Evolutionary conservation across 2,797 vertebrate genomes (phyloP), one percentile per base, ranked within the genome.

Genomic region (Emys orbicularis): DNA sequence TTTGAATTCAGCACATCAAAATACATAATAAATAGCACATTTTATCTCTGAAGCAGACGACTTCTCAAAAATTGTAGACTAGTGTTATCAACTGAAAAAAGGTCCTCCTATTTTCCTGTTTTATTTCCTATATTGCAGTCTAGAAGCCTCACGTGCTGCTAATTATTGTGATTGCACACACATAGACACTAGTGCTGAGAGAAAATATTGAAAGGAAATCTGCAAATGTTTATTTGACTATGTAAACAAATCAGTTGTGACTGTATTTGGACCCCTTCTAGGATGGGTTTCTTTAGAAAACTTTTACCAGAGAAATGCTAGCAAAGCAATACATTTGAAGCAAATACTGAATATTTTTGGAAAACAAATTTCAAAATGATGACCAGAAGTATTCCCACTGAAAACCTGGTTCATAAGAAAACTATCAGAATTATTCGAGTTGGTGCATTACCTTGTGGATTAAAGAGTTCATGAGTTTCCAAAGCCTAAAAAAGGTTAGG

Each of bases 71-170:
- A n/a, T n/a, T n/a, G n/a, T n/a, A n/a, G n/a, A n/a, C n/a, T n/a
- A n/a, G n/a, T n/a, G n/a, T 97, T 88, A 97, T 57, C 83, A 95
- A 94, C 41, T 93, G 56, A 91, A 53, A 57, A 95, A 92, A 86
- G 59, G 50, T 89, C 72, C 82, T 95, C 94, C 95, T 95, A 41
- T 93, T 97, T 95, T 94, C 83, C n/a, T 93, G 27, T 84, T 79
- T 93, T 89, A 83, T 97, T 95, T 94, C 83, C n/a, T 94, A 23
- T 84, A 81, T 92, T 89, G 85, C 52, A n/a, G 0, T 90, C 77
- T 92, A 94, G 84, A 94, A 89, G 80, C 37, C 54, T 93, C 61
- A 27, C 94, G 96, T 90, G 56, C 59, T 92, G 87, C 86, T 93
- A 95, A 94, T 96, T 93, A 81, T 50, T 87, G 27, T 86, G 88